phyloP scores from a whole-genome alignment of 1,140 invertebrate genomes.

The Nomia melanderi region DNA sequence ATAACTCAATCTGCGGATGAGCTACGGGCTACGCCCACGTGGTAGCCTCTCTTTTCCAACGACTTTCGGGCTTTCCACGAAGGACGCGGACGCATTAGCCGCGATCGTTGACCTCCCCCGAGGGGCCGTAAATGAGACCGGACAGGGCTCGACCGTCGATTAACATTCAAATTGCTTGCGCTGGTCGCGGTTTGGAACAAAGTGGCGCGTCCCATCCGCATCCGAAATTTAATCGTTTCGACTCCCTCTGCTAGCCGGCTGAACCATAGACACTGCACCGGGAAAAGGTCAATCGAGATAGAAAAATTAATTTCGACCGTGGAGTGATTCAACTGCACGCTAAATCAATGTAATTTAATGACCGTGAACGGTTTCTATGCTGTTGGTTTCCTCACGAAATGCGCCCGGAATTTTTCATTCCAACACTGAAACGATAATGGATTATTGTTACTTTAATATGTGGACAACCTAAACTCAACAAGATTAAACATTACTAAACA shows the following conservation, averaged over 20 bases:
- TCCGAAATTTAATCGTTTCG: conserved; percentile 20
- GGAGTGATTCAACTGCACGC: conserved; percentile 13
- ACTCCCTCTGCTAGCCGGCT: not conserved
- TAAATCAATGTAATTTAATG: conserved; percentile 3
- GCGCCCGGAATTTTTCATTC: too few relatives aligned
- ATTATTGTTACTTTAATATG: too few relatives aligned
- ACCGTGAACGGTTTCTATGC: not conserved
- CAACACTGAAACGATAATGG: too few relatives aligned
- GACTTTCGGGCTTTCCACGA: conserved; percentile 58
- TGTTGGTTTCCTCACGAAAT: not conserved
- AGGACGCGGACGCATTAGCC: not conserved
- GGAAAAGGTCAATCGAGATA: not conserved
- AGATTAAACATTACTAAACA: too few relatives aligned
- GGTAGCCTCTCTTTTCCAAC: conserved; percentile 61
- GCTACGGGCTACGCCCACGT: conserved; percentile 67
- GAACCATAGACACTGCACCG: not conserved
- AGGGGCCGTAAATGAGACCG: conserved; percentile 31
- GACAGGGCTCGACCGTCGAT: conserved; percentile 21
- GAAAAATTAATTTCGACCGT: conserved; percentile 30
- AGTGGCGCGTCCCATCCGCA: conserved; percentile 18
- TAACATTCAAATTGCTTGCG: conserved; percentile 49
- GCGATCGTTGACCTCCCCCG: conserved; percentile 19
- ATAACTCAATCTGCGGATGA: conserved; percentile 70
- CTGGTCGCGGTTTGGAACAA: conserved; percentile 37
- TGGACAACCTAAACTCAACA: too few relatives aligned